These are phyloP conservation scores for Papilio polytes DNA, from an alignment of 1,140 invertebrate species.

Conservation along the genomic window DNA sequence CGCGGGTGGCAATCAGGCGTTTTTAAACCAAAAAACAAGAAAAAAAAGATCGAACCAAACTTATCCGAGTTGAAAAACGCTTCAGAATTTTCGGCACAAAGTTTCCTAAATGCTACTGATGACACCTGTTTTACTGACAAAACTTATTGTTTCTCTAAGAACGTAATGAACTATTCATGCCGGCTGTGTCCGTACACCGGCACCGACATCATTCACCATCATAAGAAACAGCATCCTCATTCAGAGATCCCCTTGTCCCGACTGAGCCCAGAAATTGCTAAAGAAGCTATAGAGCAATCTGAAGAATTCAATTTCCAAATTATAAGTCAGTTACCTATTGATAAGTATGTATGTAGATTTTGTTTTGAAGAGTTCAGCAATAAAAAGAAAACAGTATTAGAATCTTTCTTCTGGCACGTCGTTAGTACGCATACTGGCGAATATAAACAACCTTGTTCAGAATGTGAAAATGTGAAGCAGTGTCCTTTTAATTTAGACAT, in stretches of 20 bases:
- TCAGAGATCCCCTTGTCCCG: slow-evolving; percentile 87
- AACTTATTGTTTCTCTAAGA: slow-evolving; percentile 72
- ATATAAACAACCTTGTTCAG: slow-evolving; percentile 86
- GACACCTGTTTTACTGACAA: slow-evolving; percentile 70
- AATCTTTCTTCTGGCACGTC: slow-evolving; percentile 87
- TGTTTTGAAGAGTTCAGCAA: slow-evolving; percentile 79
- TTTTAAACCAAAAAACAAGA: slow-evolving; percentile 65
- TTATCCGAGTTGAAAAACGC: slow-evolving; percentile 6
- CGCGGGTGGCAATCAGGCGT: slow-evolving; percentile 63
- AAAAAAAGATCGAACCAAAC: slow-evolving; percentile 57
- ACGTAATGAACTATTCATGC: slow-evolving; percentile 78
- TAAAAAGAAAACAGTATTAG: slow-evolving; percentile 57
- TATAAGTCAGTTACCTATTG: slow-evolving; percentile 61
- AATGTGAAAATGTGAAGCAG: slow-evolving; percentile 72
- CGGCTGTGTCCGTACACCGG: slow-evolving; percentile 85
- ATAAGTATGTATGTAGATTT: slow-evolving; percentile 79
- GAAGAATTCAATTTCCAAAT: slow-evolving; percentile 64
- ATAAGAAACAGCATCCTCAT: slow-evolving; percentile 85
- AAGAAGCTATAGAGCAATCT: slow-evolving; percentile 68
- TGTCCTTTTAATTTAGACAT: slow-evolving; percentile 72
- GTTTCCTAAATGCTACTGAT: slow-evolving; percentile 49
- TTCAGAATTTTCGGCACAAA: slow-evolving; percentile 34
- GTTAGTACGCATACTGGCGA: slow-evolving; percentile 90
- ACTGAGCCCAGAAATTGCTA: slow-evolving; percentile 80
- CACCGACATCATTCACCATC: slow-evolving; percentile 87